Evolutionary conservation across 1,140 invertebrate genomes (phyloP), one percentile per base, ranked within the genome.

Genomic region (Pseudomyrmex sp.): DNA sequence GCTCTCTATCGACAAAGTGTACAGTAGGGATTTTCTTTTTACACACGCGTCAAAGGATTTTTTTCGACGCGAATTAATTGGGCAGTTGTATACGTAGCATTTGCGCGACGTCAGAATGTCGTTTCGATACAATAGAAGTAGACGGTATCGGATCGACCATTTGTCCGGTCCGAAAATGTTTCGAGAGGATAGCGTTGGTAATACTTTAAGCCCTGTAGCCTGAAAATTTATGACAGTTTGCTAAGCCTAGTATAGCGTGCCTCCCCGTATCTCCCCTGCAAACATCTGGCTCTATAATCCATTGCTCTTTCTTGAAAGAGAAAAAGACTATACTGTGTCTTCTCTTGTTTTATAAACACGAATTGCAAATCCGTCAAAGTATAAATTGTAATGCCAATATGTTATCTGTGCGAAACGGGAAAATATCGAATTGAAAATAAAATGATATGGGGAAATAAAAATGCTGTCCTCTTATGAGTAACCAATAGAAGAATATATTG

Each of bases 221-320:
- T 58, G 62, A 80, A 80, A 89, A 91, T 91, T 91, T 91, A 91
- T 87, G 90, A 86, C 82, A 87, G 90, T 91, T 91, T 79, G 69
- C 89, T 90, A 90, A 91, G 90, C 89, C 88, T 87, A 86, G 82
- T 91, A 89, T 89, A 88, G 88, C 88, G 74, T 77, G 86, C 89
- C 79, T 83, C 68, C 74, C 73, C 26, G 75, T 89, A 90, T 90
- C 84, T 91, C 75, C 59, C 70, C 46, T 61, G 83, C 84, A 91
- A 90, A 90, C 85, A 89, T 68, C 63, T 72, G 76, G 66, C 66
- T 80, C 52, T 80, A 80, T 80, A 80, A 80, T 70, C 66, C 76
- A 46, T 59, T 44, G 76, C 66, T 86, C 76, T 77, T 77, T 83
- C 70, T 56, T 73, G 48, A 50, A 23, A 58, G 48, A 23, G 18